These are phyloP conservation scores for Stigmatopora argus DNA, from an alignment of 2,113 vertebrate species.

Conservation along the genomic window DNA sequence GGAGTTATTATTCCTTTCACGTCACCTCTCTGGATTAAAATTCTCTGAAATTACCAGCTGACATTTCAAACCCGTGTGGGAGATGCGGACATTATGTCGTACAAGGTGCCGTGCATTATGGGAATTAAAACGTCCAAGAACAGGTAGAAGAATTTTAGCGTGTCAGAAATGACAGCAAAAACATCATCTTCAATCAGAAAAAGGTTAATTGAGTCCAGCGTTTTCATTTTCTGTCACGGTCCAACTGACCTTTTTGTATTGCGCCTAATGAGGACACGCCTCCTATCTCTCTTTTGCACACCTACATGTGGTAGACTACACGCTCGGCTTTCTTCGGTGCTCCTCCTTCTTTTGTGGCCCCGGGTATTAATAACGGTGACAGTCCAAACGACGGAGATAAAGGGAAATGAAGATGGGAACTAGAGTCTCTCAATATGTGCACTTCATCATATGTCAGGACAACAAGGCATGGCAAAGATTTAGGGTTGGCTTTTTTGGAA, in stretches of 20 bases:
- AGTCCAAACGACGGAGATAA: constrained; percentile 56
- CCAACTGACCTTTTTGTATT: constrained; percentile 67
- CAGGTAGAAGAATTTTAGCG: constrained; percentile 6
- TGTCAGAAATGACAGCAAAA: constrained; percentile 27
- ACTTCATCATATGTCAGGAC: constrained; percentile 60
- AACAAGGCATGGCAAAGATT: constrained; percentile 30
- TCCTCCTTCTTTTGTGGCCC: constrained; percentile 32
- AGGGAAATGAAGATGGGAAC: constrained; percentile 66
- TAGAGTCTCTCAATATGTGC: constrained; percentile 59
- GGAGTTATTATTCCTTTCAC: neutral
- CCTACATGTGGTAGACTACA: constrained; percentile 38
- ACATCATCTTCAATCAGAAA: constrained; percentile 7
- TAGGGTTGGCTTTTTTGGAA: neutral
- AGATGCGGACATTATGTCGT: neutral
- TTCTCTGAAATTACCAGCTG: neutral
- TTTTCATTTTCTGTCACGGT: constrained; percentile 65
- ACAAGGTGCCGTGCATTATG: neutral
- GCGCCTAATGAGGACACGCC: constrained; percentile 52
- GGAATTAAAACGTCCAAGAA: neutral
- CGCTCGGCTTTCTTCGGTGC: constrained; percentile 29
- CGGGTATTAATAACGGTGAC: constrained; percentile 62
- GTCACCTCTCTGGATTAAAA: neutral
- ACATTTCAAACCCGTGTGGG: neutral
- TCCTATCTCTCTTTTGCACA: constrained; percentile 27
- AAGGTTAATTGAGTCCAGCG: constrained; percentile 70